Evolutionary conservation across 2,797 vertebrate species (phyloP).

Genomic region (Gallinago solitaria): DNA sequence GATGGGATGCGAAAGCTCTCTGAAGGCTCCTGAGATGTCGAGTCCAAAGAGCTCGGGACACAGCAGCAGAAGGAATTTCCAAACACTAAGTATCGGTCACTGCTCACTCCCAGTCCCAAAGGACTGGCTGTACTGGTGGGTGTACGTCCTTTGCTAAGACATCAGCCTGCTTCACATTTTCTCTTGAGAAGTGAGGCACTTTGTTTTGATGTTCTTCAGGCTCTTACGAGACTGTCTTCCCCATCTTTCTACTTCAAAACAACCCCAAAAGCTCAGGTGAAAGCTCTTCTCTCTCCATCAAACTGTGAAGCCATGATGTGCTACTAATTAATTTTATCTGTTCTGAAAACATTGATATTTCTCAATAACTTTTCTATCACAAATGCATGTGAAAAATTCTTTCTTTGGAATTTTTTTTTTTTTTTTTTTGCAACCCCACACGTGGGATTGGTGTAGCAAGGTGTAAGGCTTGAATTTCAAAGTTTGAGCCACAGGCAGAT

Average conservation of each 20-base stretch:
- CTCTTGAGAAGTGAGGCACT: neutral
- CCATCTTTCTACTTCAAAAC: neutral
- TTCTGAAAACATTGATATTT: neutral
- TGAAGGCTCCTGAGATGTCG: fast-evolving
- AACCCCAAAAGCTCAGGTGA: no score
- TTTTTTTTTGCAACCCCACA: neutral
- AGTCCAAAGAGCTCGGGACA: neutral
- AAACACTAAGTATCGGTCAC: neutral
- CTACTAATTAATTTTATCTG: neutral
- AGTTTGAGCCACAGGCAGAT: neutral
- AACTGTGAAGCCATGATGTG: neutral
- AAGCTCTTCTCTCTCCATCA: neutral
- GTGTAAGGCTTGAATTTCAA: neutral
- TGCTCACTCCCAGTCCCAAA: neutral
- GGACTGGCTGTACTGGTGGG: neutral
- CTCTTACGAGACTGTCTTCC: neutral
- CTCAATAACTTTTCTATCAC: neutral
- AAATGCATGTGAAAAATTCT: neutral
- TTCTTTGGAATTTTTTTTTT: neutral
- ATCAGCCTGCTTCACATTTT: neutral
- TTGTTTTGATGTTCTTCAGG: neutral
- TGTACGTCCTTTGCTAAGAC: neutral
- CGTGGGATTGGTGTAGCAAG: neutral
- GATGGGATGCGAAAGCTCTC: neutral
- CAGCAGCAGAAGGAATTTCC: neutral